Evolutionary conservation across 2,888 invertebrate genomes (phyloP).

Genomic region (Ennomos erosarius): DNA sequence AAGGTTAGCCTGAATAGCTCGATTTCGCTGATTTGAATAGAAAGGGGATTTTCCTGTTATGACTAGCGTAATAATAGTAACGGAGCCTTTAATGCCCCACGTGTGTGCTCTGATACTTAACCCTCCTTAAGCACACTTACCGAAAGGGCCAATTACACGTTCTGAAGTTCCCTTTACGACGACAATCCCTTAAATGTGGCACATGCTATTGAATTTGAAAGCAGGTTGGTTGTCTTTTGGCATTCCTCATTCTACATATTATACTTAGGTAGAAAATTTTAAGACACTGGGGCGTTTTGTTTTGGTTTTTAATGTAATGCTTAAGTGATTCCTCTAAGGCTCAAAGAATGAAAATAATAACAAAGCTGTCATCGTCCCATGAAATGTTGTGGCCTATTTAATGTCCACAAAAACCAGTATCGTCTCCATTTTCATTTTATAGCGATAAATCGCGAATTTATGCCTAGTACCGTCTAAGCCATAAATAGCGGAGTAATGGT

Average conservation of each 20-base stretch:
- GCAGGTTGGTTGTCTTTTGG: slow-evolving; percentile 10
- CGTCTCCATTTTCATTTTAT: slow-evolving; percentile 25
- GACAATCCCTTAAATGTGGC: slow-evolving; percentile 23
- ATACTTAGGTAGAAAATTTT: no score
- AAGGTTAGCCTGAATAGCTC: slow-evolving; percentile 16
- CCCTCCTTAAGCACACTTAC: slow-evolving; percentile 31
- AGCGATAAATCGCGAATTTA: slow-evolving; percentile 45
- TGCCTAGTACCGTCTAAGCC: slow-evolving; percentile 50
- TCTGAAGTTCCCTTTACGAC: slow-evolving; percentile 31
- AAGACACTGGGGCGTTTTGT: no score
- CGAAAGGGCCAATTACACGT: slow-evolving; percentile 32
- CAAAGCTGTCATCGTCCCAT: no score
- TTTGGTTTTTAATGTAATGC: no score
- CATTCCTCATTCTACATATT: background rate
- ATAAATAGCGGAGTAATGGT: slow-evolving; percentile 64
- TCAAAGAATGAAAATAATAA: no score
- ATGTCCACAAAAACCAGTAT: background rate
- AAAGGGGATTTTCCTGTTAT: slow-evolving; percentile 29
- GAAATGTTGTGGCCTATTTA: no score
- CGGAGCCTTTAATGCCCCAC: slow-evolving; percentile 32
- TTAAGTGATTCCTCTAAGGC: no score
- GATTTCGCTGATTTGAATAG: slow-evolving; percentile 25
- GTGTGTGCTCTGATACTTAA: slow-evolving; percentile 33
- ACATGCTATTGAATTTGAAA: slow-evolving; percentile 10
- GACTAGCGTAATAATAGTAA: slow-evolving; percentile 34